These are phyloP conservation scores for Amphiura filiformis DNA, from an alignment of 35 echinoderm and acorn worm genomes.

Conservation along the genomic window DNA sequence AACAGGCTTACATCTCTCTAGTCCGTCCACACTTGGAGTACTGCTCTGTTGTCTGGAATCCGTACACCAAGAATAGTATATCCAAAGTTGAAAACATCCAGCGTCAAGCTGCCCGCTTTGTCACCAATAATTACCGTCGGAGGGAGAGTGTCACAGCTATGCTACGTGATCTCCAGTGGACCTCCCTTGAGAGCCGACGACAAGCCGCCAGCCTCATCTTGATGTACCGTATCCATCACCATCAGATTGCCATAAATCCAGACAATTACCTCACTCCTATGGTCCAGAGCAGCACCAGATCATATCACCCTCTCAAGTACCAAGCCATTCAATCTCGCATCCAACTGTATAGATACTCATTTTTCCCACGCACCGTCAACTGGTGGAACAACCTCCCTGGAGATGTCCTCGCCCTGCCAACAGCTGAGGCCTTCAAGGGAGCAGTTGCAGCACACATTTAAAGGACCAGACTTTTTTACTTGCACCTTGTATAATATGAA, in stretches of 20 bases:
- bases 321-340: background rate
- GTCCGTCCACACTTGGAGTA: constrained; percentile 53
- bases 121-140: constrained; percentile 2
- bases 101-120: constrained; percentile 42
- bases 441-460: background rate
- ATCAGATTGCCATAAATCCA: background rate
- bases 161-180: constrained; percentile 21
- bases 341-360: background rate
- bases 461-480: background rate
- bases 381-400: constrained; percentile 29
- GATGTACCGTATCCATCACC: constrained; percentile 16
- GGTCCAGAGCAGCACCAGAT: background rate
- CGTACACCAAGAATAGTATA: constrained; percentile 14
- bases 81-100: constrained; percentile 43
- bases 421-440: constrained; percentile 13
- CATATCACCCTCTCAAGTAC: constrained; percentile 14
- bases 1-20: constrained; percentile 23
- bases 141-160: constrained; percentile 19
- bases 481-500: background rate
- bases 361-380: constrained; percentile 11
- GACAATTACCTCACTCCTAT: constrained; percentile 13
- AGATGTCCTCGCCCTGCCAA: background rate
- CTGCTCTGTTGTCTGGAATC: constrained; percentile 23
- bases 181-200: constrained; percentile 5
- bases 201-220: background rate